Base-by-base conservation (phyloP, 2,113 vertebrate genomes). In the Rafetus swinhoei region DNA sequence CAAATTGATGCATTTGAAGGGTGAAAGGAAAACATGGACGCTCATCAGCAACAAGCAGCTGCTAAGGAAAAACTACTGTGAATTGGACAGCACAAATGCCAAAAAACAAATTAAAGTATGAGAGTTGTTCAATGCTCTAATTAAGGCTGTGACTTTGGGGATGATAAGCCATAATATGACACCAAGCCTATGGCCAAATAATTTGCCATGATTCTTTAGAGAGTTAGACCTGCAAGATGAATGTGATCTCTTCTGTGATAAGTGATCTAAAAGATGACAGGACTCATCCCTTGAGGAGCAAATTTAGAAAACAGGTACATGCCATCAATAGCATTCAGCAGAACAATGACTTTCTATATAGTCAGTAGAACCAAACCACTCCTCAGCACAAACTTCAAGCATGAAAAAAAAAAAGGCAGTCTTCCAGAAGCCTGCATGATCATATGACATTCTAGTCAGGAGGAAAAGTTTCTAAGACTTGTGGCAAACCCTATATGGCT, bases 1-100 rank as follows among this genome's bases (percentile, higher is more conserved):
- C 18, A 27, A 25, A 90, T 39, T 9, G 80, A 24, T 19, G 15
- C 22, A 59, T 25, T 65, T 76, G 10, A 87, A 92, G 96, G 87
- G 1, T 29, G 32, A 50, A 39, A 59, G 32, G 79, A 53, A 79
- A 92, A 84, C 92, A 88, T 12, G 18, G 4, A 88, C 77, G 84
- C 21, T 79, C 1, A 0, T 13, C 81, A 82, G 22, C 16, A 0
- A 0, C 14, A 5, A 90, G 6, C 14, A 25, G 50, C 83, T 9
- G 11, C 5, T 80, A 84, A 62, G 74, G 24, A 39, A 54, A 79
- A 69, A 69, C 65, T 35, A 18, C 16, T 4, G 4, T 15, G 86
- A 7, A 9, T 15, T 53, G 0, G 0, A 81, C 21, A n/a, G 29
- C 3, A 32, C 10, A 3, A 56, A 60, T n/a, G 54, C 10, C 50